A percentile compares a stretch with the other conserved stretches of the same genome.
phyloP scores from a whole-genome alignment of 2,797 vertebrate species.

The Garrulus glandarius region DNA sequence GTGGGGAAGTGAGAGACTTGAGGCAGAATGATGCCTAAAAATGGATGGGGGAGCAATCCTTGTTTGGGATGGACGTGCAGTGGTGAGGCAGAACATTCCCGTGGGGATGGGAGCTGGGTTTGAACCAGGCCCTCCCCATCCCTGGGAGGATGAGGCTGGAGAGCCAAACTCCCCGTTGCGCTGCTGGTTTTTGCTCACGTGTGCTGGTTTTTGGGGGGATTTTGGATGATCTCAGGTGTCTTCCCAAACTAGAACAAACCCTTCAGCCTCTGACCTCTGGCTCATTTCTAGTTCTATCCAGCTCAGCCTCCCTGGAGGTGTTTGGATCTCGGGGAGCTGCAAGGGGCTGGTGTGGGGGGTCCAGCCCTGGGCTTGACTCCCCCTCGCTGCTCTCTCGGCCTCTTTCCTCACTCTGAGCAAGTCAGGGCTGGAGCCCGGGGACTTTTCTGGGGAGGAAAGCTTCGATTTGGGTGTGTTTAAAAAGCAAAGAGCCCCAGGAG shows the following conservation, averaged over 20 bases:
- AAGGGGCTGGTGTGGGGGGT: not conserved
- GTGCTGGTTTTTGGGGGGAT: fast-evolving
- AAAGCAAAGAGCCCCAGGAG: not conserved
- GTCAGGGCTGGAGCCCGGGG: not conserved
- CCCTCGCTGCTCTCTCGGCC: fast-evolving
- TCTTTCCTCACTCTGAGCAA: not conserved
- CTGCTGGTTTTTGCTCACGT: fast-evolving
- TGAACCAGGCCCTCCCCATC: not conserved
- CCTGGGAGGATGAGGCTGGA: not conserved
- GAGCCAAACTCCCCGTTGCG: fast-evolving
- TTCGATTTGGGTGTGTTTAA: not conserved
- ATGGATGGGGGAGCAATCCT: not conserved
- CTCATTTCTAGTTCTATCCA: fast-evolving
- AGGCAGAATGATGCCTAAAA: not conserved
- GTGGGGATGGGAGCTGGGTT: not conserved
- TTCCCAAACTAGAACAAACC: not conserved
- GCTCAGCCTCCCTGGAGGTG: fast-evolving
- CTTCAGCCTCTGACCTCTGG: not conserved
- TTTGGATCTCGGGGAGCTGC: not conserved
- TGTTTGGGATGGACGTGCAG: fast-evolving
- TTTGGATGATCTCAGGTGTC: not conserved
- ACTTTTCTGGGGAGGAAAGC: not conserved
- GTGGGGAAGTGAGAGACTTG: not conserved
- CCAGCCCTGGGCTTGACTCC: fast-evolving
- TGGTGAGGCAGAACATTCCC: not conserved